Conservation (phyloP, 1,140 invertebrate genomes). For the Asbolus verrucosus region DNA sequence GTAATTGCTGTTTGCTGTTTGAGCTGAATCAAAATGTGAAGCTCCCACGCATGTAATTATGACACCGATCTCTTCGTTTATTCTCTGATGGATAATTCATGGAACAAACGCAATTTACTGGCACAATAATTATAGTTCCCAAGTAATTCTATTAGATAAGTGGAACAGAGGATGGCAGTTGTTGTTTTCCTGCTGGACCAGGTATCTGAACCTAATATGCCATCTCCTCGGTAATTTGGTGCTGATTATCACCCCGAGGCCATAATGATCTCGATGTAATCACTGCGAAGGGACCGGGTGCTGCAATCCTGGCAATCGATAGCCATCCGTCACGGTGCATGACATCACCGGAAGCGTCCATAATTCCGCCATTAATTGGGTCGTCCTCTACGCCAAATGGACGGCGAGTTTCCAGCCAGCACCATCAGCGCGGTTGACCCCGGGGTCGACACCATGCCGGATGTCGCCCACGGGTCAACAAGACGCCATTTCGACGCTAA, state of each 20-base stretch:
- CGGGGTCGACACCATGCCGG: slow-evolving; percentile 37
- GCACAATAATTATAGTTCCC: no score
- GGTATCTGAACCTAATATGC: no score
- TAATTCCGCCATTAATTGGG: slow-evolving; percentile 28
- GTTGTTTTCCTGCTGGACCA: no score
- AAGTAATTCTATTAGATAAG: no score
- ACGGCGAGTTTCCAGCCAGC: slow-evolving; percentile 22
- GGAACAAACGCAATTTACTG: no score
- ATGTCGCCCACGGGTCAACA: slow-evolving; percentile 41
- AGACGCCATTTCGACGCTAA: slow-evolving; percentile 37
- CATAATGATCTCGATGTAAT: neutral
- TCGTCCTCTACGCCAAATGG: slow-evolving; percentile 21
- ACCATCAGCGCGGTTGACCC: slow-evolving; percentile 34
- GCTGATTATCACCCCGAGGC: neutral
- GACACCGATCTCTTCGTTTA: no score
- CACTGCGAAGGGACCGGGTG: neutral
- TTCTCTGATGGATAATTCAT: no score
- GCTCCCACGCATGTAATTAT: no score
- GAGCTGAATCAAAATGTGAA: no score
- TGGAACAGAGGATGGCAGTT: no score
- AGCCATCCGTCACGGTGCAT: slow-evolving; percentile 24
- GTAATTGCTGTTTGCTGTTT: no score
- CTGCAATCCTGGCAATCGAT: slow-evolving; percentile 12
- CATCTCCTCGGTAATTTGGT: no score
- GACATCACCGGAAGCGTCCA: slow-evolving; percentile 40